A percentile compares a stretch with the other conserved stretches of the same genome.
phyloP scores from a whole-genome alignment of 2,113 vertebrate species.

The Malurus cyaneus region DNA sequence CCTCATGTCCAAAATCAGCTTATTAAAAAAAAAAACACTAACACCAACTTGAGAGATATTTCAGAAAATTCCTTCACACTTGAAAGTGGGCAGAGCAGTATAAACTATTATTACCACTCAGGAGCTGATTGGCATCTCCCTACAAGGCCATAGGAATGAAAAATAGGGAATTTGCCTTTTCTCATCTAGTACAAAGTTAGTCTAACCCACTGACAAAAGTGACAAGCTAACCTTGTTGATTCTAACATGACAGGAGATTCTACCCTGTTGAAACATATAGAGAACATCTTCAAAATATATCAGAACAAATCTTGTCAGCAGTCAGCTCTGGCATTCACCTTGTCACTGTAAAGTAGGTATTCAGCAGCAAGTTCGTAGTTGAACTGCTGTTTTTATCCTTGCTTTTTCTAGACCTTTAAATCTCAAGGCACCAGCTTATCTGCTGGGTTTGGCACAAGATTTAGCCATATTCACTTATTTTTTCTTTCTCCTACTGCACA shows the following conservation, averaged over 20 bases:
- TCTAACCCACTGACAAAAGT: not conserved
- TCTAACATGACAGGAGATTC: not conserved
- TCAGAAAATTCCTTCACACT: not conserved
- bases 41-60: not conserved
- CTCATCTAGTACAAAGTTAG: not conserved
- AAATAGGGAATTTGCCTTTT: not conserved
- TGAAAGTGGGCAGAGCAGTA: not conserved
- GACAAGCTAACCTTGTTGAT: not conserved
- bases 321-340: not conserved
- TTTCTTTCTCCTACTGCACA: not conserved
- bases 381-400: not conserved
- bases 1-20: slow-evolving; percentile 24
- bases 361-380: not conserved
- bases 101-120: not conserved
- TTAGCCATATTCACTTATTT: not conserved
- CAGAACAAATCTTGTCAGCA: not conserved
- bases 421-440: not conserved
- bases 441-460: not conserved
- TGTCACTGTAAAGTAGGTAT: not conserved
- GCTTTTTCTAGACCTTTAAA: not conserved
- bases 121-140: not conserved
- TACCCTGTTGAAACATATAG: not conserved
- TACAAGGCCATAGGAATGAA: not conserved
- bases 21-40: not conserved
- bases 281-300: not conserved